These are phyloP conservation scores for Coracopsis vasa DNA, from an alignment of 2,113 vertebrate species.

Conservation along the genomic window DNA sequence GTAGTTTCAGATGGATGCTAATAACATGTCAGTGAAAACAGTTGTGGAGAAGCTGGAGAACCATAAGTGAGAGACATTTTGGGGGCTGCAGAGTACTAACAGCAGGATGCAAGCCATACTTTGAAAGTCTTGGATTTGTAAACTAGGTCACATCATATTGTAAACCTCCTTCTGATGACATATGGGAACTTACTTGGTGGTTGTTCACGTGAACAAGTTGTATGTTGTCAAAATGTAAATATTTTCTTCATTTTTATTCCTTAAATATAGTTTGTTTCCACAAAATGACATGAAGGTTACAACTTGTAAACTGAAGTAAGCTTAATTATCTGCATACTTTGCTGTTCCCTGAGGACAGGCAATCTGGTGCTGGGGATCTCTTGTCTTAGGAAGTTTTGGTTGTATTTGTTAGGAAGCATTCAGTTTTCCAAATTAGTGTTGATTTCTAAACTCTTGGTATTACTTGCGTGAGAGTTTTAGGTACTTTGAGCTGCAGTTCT, in stretches of 20 bases:
- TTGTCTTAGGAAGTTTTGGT: conserved; percentile 29
- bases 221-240: conserved; percentile 54
- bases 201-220: neutral
- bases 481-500: neutral
- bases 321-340: conserved; percentile 57
- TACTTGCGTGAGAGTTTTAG: neutral
- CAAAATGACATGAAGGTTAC: conserved; percentile 30
- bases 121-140: neutral
- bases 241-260: neutral
- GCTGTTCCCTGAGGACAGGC: conserved; percentile 44
- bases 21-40: conserved; percentile 37
- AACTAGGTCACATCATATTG: neutral
- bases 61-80: neutral
- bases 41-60: conserved; percentile 6
- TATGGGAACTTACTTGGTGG: conserved; percentile 33
- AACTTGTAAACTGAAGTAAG: conserved; percentile 36
- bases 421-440: neutral
- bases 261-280: conserved; percentile 51
- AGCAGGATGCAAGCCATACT: neutral
- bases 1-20: conserved; percentile 22
- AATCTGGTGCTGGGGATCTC: conserved; percentile 41
- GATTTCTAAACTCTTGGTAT: neutral
- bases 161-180: conserved; percentile 32
- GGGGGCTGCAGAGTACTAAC: neutral
- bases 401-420: conserved; percentile 14